Evolutionary conservation across 2,888 invertebrate species (phyloP).

Genomic region (Nomada ruficornis): DNA sequence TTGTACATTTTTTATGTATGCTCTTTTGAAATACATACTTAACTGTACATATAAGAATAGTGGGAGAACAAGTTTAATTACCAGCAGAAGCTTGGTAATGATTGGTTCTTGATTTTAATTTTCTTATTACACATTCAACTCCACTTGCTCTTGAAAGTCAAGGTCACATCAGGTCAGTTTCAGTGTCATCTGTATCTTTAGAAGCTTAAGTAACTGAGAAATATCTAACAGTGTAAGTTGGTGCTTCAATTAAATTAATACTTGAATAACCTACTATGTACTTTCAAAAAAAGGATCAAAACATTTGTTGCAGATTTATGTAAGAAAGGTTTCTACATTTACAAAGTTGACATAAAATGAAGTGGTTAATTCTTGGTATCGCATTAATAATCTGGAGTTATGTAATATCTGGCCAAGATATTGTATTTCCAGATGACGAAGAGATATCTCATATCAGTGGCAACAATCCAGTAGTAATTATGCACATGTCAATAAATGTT

Average conservation of each 20-base stretch:
- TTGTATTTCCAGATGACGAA: slow-evolving; percentile 75
- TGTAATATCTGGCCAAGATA: slow-evolving; percentile 69
- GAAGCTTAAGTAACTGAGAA: neutral
- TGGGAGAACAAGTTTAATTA: slow-evolving; percentile 25
- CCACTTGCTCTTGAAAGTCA: slow-evolving; percentile 69
- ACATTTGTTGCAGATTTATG: neutral
- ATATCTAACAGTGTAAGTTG: neutral
- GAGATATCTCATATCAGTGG: slow-evolving; percentile 69
- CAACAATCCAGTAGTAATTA: slow-evolving; percentile 54
- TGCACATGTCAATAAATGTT: neutral
- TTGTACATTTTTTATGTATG: neutral
- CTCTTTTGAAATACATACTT: neutral
- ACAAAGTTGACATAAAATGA: slow-evolving; percentile 53
- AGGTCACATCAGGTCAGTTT: slow-evolving; percentile 39
- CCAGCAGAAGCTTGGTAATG: slow-evolving; percentile 36
- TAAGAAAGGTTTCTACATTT: neutral
- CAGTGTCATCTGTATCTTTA: slow-evolving; percentile 12
- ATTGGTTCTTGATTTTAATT: slow-evolving; percentile 50
- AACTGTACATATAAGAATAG: slow-evolving; percentile 13
- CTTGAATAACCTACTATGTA: slow-evolving; percentile 18
- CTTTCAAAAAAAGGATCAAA: neutral
- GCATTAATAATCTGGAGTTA: slow-evolving; percentile 36
- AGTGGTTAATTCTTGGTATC: slow-evolving; percentile 45
- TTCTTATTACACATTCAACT: slow-evolving; percentile 62
- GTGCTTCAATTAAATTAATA: neutral